Evolutionary conservation across 2,888 invertebrate species (phyloP).

Genomic region (Sceliomorpha sp.): DNA sequence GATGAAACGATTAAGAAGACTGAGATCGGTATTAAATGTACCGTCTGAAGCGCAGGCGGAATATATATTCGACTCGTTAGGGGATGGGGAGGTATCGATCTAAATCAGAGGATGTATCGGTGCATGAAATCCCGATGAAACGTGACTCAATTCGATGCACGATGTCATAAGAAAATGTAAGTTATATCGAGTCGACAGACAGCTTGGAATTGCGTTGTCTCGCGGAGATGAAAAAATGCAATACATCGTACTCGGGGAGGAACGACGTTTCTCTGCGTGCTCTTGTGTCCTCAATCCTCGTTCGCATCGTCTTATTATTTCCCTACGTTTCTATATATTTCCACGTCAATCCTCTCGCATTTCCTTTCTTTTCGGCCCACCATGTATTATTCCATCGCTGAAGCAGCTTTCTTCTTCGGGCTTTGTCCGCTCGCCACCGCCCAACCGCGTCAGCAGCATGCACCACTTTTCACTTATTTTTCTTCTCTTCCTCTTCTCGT

Average conservation of each 20-base stretch:
- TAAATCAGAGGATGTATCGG: slow-evolving; percentile 41
- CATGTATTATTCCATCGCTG: slow-evolving; percentile 49
- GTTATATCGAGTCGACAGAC: slow-evolving; percentile 62
- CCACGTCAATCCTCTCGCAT: slow-evolving; percentile 45
- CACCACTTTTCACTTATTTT: slow-evolving; percentile 31
- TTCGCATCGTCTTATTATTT: slow-evolving; percentile 56
- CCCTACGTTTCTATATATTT: slow-evolving; percentile 56
- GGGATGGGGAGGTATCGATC: neutral
- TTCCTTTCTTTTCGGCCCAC: slow-evolving; percentile 42
- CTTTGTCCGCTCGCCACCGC: slow-evolving; percentile 52
- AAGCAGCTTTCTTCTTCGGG: slow-evolving; percentile 39
- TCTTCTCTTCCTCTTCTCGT: slow-evolving; percentile 28
- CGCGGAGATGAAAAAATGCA: slow-evolving; percentile 49
- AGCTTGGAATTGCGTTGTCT: slow-evolving; percentile 64
- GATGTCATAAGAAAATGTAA: slow-evolving; percentile 64
- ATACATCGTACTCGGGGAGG: slow-evolving; percentile 42
- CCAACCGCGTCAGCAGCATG: slow-evolving; percentile 53
- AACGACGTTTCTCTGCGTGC: slow-evolving; percentile 50
- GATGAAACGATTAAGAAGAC: no score
- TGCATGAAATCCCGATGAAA: slow-evolving; percentile 59
- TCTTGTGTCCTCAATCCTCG: slow-evolving; percentile 43
- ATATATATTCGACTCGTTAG: slow-evolving; percentile 6
- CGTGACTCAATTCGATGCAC: slow-evolving; percentile 61
- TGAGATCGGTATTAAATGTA: no score
- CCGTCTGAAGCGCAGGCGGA: no score